Base-by-base conservation (phyloP, 2,888 invertebrate species). In the Molorchus minor region DNA sequence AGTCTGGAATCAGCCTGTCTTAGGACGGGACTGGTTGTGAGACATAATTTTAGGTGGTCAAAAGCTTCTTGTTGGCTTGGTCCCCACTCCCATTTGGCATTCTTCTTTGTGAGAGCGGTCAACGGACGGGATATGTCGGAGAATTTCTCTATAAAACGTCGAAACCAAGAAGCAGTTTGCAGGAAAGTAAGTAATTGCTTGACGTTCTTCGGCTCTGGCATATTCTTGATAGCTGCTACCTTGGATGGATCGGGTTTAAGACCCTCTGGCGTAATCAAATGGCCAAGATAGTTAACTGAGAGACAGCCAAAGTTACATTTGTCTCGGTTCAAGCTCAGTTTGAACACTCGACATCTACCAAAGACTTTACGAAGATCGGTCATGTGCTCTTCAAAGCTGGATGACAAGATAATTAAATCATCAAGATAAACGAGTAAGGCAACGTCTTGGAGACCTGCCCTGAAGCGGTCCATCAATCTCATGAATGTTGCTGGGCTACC, bases 371-470 rank as follows among this genome's bases (percentile, higher is more conserved):
- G 3, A 3, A 73, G 44, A 43, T 71, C 65, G 2, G 21, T 4
- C 4, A 67, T 2, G 51, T 73, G 69, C 45, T 69, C 40, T 10
- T 68, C 58, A 44, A 67, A 65, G 1, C 55, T 45, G 1, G 51
- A 5, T 10, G 67, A 69, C 15, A 70, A 8, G 1, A 73, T 19
- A 8, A 74, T 70, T 2, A 73, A 29, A 36, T 75, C 71, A 30
- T 73, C 71, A 4, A 73, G 54, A 45, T 73, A 74, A 1, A 53
- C 65, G 1, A 72, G 46, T 2, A 72, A 20, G 5, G 19, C 46
- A 1, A 69, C 38, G 16, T 67, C 60, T n/a, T 30, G 20, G 35
- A 75, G 47, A 17, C 64, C 64, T 19, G 53, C 17, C 21, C 57
- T 40, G 36, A 73, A 65, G 7, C 63, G 38, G 36, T 72, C 70